Evolutionary conservation across 2,113 vertebrate species (phyloP).

Genomic region (Myotis brandtii): DNA sequence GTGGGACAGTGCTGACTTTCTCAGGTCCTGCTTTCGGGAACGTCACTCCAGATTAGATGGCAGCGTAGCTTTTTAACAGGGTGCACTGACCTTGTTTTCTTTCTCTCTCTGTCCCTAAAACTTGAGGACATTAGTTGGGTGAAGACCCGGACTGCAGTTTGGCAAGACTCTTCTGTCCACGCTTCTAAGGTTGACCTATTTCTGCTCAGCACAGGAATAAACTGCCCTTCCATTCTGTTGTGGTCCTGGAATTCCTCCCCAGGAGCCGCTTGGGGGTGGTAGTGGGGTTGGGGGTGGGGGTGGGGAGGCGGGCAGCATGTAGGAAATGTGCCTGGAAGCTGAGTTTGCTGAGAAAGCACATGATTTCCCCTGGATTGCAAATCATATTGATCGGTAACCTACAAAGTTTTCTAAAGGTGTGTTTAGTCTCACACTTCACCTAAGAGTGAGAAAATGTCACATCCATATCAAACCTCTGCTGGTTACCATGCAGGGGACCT

Average conservation of each 20-base stretch:
- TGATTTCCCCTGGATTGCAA: neutral
- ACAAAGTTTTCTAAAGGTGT: neutral
- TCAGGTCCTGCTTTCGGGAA: constrained; percentile 79
- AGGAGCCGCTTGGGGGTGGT: neutral
- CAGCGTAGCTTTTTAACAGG: constrained; percentile 62
- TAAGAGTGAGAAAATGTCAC: neutral
- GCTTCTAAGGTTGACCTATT: constrained; percentile 81
- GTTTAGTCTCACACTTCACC: neutral
- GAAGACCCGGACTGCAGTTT: constrained; percentile 75
- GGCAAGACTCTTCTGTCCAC: constrained; percentile 61
- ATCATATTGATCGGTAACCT: neutral
- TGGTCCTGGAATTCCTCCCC: neutral
- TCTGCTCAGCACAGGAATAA: constrained; percentile 66
- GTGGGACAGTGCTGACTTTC: constrained; percentile 81
- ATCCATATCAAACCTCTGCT: neutral
- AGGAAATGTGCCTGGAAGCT: neutral
- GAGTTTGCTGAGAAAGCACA: neutral
- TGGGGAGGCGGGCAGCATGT: accelerated
- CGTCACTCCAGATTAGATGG: constrained; percentile 83
- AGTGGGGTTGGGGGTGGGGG: neutral
- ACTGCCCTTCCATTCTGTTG: neutral
- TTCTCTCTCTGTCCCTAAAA: constrained; percentile 74
- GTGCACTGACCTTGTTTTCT: constrained; percentile 63
- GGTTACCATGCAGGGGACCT: neutral
- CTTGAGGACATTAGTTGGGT: constrained; percentile 73